phyloP scores from a whole-genome alignment of 1,140 invertebrate genomes.

The Lasaia peninsularis region DNA sequence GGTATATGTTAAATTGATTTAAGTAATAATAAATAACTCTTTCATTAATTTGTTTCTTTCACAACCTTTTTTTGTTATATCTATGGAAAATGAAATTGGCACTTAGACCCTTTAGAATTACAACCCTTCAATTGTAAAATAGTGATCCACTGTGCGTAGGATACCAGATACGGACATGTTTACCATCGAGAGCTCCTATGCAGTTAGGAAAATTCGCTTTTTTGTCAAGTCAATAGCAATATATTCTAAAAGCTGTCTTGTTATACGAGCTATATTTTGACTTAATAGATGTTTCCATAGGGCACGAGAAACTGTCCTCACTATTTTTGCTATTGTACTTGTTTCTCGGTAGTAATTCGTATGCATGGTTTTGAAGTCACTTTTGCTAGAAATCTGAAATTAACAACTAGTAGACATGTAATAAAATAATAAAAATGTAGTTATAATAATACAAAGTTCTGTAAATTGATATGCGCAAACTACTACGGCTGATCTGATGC shows the following conservation, averaged over 20 bases:
- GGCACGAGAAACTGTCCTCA: constrained; percentile 18
- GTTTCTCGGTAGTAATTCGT: constrained; percentile 18
- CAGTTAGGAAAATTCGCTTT: constrained; percentile 25
- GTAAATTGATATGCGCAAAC: too few species aligned
- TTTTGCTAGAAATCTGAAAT: too few species aligned
- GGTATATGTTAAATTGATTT: too few species aligned
- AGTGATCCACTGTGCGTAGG: constrained; percentile 37
- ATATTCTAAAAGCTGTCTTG: neutral
- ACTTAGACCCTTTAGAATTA: too few species aligned
- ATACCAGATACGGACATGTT: constrained; percentile 25
- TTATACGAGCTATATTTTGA: neutral
- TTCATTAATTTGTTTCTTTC: too few species aligned
- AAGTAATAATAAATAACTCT: too few species aligned
- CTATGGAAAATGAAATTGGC: too few species aligned
- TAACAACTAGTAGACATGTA: too few species aligned
- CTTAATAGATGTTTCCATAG: constrained; percentile 20
- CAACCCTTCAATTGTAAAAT: constrained; percentile 60
- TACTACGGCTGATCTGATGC: too few species aligned
- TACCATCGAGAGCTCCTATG: constrained; percentile 31
- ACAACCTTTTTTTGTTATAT: too few species aligned
- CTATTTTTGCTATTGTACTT: constrained; percentile 22
- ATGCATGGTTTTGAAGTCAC: constrained; percentile 5
- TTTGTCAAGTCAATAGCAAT: constrained; percentile 7
- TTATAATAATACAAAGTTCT: too few species aligned
- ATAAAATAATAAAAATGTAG: too few species aligned